A percentile compares a stretch with the other conserved stretches of the same genome.
phyloP scores from a whole-genome alignment of 2,797 vertebrate species.

The Molossus molossus region DNA sequence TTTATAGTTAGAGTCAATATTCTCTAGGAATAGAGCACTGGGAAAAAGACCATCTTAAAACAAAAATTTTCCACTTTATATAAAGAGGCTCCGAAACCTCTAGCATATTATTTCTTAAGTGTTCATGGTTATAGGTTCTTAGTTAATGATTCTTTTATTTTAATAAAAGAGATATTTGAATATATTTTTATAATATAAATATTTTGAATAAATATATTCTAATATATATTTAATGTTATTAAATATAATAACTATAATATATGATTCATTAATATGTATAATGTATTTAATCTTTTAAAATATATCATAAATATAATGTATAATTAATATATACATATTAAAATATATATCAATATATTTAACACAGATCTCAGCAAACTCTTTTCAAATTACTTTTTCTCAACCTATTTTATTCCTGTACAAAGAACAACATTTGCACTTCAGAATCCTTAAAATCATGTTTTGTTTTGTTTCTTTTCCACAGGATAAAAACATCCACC shows the following conservation, averaged over 20 bases:
- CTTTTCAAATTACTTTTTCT: background rate
- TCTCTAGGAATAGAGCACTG: background rate
- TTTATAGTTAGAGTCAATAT: background rate
- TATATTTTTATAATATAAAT: background rate
- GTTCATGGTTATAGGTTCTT: background rate
- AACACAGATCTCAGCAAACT: background rate
- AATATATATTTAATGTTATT: no score
- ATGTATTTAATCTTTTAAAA: background rate
- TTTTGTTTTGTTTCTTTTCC: constrained; percentile 38
- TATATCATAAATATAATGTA: background rate
- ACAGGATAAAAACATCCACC: constrained; percentile 67
- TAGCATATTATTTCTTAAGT: background rate
- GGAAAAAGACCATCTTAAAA: background rate
- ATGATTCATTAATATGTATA: no score
- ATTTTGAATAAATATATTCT: background rate
- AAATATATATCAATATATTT: background rate
- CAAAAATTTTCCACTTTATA: background rate
- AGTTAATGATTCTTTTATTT: background rate
- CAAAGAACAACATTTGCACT: background rate
- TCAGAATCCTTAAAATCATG: background rate
- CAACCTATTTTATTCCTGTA: background rate
- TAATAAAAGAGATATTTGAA: background rate
- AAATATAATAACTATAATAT: no score
- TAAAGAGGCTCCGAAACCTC: background rate
- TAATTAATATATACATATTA: background rate